phyloP scores from a whole-genome alignment of 2,888 invertebrate genomes.

The Cryptus viduatorius region DNA sequence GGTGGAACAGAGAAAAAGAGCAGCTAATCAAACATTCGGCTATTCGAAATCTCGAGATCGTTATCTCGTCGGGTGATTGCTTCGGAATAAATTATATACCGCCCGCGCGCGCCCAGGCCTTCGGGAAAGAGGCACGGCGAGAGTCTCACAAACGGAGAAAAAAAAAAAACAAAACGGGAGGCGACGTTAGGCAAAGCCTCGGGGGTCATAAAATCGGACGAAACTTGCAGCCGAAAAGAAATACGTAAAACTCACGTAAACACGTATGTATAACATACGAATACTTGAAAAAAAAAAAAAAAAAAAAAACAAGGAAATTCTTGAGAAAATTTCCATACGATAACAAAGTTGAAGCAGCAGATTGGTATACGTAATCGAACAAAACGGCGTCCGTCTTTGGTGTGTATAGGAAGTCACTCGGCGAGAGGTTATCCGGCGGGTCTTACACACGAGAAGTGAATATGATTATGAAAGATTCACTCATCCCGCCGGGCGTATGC shows the following conservation, averaged over 20 bases:
- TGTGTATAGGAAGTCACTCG: slow-evolving; percentile 15
- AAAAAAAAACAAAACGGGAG: not conserved
- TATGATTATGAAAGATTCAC: slow-evolving; percentile 33
- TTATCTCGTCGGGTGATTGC: slow-evolving; percentile 27
- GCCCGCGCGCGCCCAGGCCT: slow-evolving; percentile 8
- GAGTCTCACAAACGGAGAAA: not conserved
- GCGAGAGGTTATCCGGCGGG: not conserved
- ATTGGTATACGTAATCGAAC: not conserved
- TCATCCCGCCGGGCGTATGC: slow-evolving; percentile 1
- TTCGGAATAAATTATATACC: slow-evolving; percentile 40
- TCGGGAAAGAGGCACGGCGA: slow-evolving; percentile 23
- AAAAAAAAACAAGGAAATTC: not conserved
- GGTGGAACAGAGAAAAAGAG: slow-evolving; percentile 28
- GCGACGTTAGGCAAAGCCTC: slow-evolving; percentile 1
- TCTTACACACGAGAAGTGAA: slow-evolving; percentile 4
- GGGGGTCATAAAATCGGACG: slow-evolving; percentile 8
- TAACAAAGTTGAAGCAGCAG: not conserved
- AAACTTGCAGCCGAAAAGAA: not conserved
- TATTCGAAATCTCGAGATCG: slow-evolving; percentile 44
- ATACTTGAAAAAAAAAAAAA: not conserved
- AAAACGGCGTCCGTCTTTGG: not conserved
- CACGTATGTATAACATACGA: not conserved
- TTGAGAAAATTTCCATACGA: slow-evolving; percentile 24
- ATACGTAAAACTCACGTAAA: not conserved
- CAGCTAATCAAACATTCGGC: slow-evolving; percentile 44